A percentile compares a stretch with the other conserved stretches of the same genome.
Conservation (phyloP, 92 coral and sea anemone genomes). For the Epizoanthus stellaris region DNA sequence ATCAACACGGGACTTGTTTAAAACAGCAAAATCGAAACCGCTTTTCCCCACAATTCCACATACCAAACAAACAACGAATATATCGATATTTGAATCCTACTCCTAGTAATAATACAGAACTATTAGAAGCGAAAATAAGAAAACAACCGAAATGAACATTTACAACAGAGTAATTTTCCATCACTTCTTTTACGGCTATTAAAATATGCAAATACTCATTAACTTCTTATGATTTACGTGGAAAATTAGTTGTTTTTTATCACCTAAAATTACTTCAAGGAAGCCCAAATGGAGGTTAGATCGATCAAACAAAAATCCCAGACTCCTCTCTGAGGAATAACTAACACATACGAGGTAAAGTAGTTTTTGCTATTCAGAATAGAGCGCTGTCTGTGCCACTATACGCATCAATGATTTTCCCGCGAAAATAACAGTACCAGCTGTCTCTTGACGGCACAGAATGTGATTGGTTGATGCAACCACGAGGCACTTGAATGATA, state of each 20-base stretch:
- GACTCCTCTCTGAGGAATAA: background rate
- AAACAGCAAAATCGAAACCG: conserved; percentile 53
- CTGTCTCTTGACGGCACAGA: conserved; percentile 44
- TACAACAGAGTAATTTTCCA: conserved; percentile 1
- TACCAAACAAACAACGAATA: conserved; percentile 27
- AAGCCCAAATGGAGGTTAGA: background rate
- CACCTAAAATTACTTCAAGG: background rate
- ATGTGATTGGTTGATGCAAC: conserved; percentile 66
- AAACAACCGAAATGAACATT: background rate
- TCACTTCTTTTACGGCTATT: conserved; percentile 11
- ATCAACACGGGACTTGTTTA: conserved; percentile 76
- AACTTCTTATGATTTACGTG: conserved; percentile 25
- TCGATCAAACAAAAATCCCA: background rate
- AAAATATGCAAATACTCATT: conserved; percentile 76
- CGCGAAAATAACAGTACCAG: conserved; percentile 88
- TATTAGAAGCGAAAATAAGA: background rate
- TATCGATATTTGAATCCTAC: background rate
- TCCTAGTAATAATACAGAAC: background rate
- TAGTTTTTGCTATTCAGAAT: background rate
- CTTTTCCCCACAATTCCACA: conserved; percentile 53
- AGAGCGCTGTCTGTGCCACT: conserved; percentile 47
- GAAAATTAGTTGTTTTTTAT: conserved; percentile 4
- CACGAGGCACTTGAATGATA: conserved; percentile 58
- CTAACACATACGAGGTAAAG: background rate
- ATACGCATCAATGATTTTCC: conserved; percentile 84